A percentile compares a stretch with the other conserved stretches of the same genome.
Conservation (phyloP, 2,113 vertebrate genomes). For the Litocranius walleri region DNA sequence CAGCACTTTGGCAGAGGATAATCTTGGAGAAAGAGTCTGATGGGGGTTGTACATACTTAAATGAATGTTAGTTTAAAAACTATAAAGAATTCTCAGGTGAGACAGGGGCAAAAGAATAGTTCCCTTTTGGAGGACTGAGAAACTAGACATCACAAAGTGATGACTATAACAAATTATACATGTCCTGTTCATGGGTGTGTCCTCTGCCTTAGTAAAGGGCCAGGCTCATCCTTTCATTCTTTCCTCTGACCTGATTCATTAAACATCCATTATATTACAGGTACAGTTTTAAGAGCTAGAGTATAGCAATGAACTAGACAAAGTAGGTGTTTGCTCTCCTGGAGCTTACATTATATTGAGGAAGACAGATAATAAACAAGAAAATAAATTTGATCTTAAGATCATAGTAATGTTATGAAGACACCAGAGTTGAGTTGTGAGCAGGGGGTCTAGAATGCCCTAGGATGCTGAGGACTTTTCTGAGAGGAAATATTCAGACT, state of each 20-base stretch:
- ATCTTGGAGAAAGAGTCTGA: conserved; percentile 20
- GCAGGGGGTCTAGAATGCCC: too few relatives aligned
- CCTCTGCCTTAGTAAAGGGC: neutral
- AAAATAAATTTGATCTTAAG: neutral
- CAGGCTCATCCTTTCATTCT: neutral
- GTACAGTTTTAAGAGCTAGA: neutral
- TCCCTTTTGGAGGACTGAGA: neutral
- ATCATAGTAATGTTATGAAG: neutral
- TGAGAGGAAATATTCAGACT: neutral
- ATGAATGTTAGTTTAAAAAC: neutral
- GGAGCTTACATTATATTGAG: neutral
- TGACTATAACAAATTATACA: neutral
- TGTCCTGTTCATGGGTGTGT: neutral
- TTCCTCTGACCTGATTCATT: neutral
- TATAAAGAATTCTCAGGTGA: neutral
- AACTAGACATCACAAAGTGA: neutral
- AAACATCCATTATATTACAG: neutral
- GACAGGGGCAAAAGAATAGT: neutral
- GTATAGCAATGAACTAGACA: neutral
- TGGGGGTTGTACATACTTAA: neutral
- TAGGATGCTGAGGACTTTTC: neutral
- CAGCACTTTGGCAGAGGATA: conserved; percentile 28
- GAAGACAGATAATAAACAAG: neutral
- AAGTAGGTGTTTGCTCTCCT: neutral
- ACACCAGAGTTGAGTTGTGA: neutral